Evolutionary conservation across 1,140 invertebrate genomes (phyloP).

Genomic region (Dendroctonus valens): DNA sequence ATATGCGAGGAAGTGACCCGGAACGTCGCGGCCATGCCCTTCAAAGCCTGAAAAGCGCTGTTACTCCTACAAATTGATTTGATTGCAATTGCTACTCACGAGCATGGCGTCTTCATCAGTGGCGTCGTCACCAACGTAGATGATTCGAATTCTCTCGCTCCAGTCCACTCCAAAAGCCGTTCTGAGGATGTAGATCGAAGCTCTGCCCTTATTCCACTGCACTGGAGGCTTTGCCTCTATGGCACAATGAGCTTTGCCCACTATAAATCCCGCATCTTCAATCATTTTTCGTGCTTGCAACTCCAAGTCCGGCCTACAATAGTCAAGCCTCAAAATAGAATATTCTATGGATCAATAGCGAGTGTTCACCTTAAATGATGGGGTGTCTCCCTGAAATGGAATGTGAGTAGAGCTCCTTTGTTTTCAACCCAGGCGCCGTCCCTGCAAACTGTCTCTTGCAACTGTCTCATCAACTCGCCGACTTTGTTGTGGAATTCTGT

Average conservation of each 20-base stretch:
- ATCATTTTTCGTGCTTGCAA: conserved; percentile 68
- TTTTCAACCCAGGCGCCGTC: conserved; percentile 92
- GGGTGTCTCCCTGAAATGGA: conserved; percentile 84
- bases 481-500: conserved; percentile 81
- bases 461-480: conserved; percentile 68
- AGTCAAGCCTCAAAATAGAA: not conserved
- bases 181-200: conserved; percentile 84
- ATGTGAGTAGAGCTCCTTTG: conserved; percentile 83
- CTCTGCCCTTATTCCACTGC: conserved; percentile 87
- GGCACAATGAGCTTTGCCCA: conserved; percentile 76
- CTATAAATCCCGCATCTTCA: conserved; percentile 71
- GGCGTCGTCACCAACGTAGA: conserved; percentile 86
- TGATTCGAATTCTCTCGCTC: conserved; percentile 86
- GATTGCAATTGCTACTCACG: conserved; percentile 54
- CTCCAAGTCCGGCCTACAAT: conserved; percentile 34
- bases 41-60: conserved; percentile 61
- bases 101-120: conserved; percentile 91
- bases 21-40: conserved; percentile 90
- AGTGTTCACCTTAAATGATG: conserved; percentile 55
- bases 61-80: not conserved
- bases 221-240: conserved; percentile 86
- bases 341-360: not conserved
- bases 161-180: conserved; percentile 89
- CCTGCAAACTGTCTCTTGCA: conserved; percentile 77
- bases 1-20: conserved; percentile 80